These are phyloP conservation scores for Lepus europaeus DNA, from an alignment of 2,113 vertebrate species.

Conservation along the genomic window DNA sequence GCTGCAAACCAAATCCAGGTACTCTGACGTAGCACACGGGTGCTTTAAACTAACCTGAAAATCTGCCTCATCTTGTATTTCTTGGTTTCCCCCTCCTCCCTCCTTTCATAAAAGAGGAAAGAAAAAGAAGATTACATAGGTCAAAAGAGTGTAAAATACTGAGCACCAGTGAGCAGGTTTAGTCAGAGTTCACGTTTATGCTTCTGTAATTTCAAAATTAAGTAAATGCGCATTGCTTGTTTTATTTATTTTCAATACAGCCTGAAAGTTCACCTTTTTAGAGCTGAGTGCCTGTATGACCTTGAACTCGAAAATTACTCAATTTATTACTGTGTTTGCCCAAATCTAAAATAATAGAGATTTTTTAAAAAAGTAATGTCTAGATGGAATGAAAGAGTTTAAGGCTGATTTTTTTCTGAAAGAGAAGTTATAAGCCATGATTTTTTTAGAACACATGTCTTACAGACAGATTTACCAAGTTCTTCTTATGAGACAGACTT, in stretches of 20 bases:
- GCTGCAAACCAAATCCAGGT: no score
- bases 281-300: neutral
- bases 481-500: neutral
- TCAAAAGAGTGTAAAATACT: neutral
- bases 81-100: neutral
- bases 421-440: neutral
- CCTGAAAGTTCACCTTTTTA: neutral
- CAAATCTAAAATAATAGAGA: conserved; percentile 3
- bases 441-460: neutral
- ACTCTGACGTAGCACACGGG: no score
- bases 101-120: neutral
- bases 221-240: neutral
- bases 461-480: neutral
- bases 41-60: no score
- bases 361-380: neutral
- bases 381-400: conserved; percentile 37
- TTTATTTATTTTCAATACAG: neutral
- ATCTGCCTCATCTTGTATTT: no score
- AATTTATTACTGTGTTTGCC: neutral
- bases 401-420: neutral
- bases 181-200: no score
- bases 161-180: neutral
- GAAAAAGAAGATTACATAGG: neutral
- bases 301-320: neutral
- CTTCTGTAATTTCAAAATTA: neutral